Percentiles rank a stretch among this genome's conserved stretches.
phyloP scores from a whole-genome alignment of 2,797 vertebrate genomes.

The Perodicticus potto region DNA sequence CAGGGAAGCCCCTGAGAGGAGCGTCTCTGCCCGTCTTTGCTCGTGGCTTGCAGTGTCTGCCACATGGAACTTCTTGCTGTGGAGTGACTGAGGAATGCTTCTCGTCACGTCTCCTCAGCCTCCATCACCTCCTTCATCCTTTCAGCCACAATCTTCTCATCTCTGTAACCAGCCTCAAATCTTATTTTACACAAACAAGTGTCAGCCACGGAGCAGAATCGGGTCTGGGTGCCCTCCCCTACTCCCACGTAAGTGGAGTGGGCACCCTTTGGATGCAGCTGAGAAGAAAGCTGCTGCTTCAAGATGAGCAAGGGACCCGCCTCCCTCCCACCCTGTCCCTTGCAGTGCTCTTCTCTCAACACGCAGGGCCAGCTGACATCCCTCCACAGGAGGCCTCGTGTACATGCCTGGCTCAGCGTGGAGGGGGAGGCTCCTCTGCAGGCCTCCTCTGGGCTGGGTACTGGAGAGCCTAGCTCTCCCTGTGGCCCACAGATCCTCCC shows the following conservation, averaged over 20 bases:
- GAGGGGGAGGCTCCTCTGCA: background rate
- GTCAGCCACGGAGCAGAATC: background rate
- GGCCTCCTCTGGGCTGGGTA: background rate
- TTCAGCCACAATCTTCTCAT: background rate
- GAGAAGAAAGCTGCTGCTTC: background rate
- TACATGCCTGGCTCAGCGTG: background rate
- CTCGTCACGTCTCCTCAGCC: background rate
- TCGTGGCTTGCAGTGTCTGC: background rate
- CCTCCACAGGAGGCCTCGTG: background rate
- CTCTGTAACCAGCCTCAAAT: background rate
- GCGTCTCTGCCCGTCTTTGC: background rate
- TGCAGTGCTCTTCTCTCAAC: background rate
- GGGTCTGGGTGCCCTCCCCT: background rate
- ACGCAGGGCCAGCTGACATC: rapidly evolving
- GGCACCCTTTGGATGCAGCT: background rate
- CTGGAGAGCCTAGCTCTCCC: background rate
- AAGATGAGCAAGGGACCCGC: background rate
- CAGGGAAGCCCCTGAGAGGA: background rate
- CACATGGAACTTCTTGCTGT: background rate
- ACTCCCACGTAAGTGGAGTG: background rate
- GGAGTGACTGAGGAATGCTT: background rate
- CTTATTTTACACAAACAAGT: background rate
- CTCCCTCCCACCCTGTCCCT: background rate
- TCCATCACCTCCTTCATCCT: background rate
- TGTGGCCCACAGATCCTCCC: background rate